Conservation (phyloP, 2,888 invertebrate species). For the Ligdia adustata region DNA sequence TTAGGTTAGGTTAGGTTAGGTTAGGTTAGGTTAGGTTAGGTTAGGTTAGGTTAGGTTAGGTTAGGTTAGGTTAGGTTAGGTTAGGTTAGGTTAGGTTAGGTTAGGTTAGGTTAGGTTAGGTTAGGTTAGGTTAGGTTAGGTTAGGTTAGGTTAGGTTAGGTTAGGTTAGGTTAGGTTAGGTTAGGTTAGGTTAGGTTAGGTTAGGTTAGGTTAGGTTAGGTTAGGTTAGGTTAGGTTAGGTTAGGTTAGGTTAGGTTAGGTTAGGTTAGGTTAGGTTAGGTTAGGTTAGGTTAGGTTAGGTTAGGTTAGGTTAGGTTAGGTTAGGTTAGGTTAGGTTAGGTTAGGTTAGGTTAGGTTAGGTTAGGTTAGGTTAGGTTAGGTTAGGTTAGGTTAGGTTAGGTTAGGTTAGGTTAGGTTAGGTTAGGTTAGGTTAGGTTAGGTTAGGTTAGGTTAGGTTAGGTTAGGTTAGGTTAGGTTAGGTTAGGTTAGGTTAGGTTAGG, state of each 20-base stretch:
- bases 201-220: conserved; percentile 19
- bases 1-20: conserved; percentile 21
- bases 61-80: conserved; percentile 8
- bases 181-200: conserved; percentile 21
- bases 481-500: conserved; percentile 19
- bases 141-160: conserved; percentile 27
- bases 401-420: conserved; percentile 21
- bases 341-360: conserved; percentile 19
- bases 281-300: conserved; percentile 16
- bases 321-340: conserved; percentile 14
- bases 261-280: conserved; percentile 22
- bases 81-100: conserved; percentile 22
- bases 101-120: conserved; percentile 25
- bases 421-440: conserved; percentile 30
- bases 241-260: conserved; percentile 19
- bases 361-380: conserved; percentile 29
- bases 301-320: conserved; percentile 21
- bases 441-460: conserved; percentile 33
- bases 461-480: conserved; percentile 37
- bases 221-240: conserved; percentile 22
- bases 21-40: conserved; percentile 11
- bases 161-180: conserved; percentile 28
- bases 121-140: conserved; percentile 28
- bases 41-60: conserved; percentile 10
- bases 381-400: conserved; percentile 25